Conservation (phyloP, 2,888 invertebrate species). For the Apomyelois bistriatella region DNA sequence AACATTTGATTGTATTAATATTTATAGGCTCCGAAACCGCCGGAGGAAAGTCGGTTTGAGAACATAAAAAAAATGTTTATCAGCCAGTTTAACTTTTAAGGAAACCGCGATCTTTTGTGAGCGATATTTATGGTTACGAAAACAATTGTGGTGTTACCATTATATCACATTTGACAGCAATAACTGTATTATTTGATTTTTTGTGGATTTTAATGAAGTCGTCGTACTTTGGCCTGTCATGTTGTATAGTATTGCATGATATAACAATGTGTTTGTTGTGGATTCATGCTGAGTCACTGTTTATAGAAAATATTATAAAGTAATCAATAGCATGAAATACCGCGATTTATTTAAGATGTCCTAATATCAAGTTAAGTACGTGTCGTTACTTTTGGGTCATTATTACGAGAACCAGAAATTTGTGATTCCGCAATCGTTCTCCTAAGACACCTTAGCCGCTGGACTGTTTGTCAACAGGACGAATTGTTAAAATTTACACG, state of each 20-base stretch:
- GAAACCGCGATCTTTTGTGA: constrained; percentile 78
- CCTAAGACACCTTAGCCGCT: too few relatives aligned
- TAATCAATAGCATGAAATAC: background rate
- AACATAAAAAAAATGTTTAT: constrained; percentile 74
- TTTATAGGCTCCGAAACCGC: constrained; percentile 72
- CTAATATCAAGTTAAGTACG: background rate
- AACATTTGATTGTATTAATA: constrained; percentile 81
- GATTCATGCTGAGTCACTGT: constrained; percentile 15
- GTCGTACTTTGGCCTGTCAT: constrained; percentile 37
- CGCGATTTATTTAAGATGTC: constrained; percentile 1
- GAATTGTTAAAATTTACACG: too few relatives aligned
- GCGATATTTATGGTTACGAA: constrained; percentile 74
- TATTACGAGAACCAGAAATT: too few relatives aligned
- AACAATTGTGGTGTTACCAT: constrained; percentile 78
- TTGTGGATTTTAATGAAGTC: constrained; percentile 58
- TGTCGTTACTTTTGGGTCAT: background rate
- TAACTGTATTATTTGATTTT: constrained; percentile 71
- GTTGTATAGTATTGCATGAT: background rate
- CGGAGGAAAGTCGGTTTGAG: constrained; percentile 68
- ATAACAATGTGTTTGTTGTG: constrained; percentile 22
- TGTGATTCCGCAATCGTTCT: too few relatives aligned
- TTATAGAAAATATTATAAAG: constrained; percentile 10
- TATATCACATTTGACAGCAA: constrained; percentile 76
- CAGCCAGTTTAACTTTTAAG: constrained; percentile 78
- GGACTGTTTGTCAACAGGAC: too few relatives aligned